phyloP scores from a whole-genome alignment of 2,113 vertebrate species.

The Nothocercus julius region DNA sequence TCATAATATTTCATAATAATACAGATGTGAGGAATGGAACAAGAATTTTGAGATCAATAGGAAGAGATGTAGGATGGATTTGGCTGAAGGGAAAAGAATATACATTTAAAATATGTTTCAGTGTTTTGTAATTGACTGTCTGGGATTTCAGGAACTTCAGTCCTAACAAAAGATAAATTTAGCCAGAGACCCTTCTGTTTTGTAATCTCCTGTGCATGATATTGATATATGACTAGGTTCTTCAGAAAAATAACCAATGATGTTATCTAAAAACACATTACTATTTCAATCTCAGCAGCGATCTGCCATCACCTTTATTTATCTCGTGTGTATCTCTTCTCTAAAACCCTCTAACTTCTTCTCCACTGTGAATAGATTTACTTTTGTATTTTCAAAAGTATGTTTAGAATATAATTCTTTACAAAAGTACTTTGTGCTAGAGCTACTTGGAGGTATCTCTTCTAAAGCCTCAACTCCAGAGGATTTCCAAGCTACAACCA shows the following conservation, averaged over 20 bases:
- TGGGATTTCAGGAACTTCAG: slow-evolving; percentile 41
- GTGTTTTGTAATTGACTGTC: background rate
- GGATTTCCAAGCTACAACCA: slow-evolving; percentile 27
- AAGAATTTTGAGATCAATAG: background rate
- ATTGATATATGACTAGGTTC: background rate
- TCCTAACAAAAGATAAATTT: background rate
- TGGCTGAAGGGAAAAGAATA: background rate
- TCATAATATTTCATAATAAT: background rate
- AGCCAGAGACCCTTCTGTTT: background rate
- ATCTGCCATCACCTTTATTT: background rate
- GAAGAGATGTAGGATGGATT: slow-evolving; percentile 18
- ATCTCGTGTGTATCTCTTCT: background rate
- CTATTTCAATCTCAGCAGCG: background rate
- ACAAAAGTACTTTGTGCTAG: background rate
- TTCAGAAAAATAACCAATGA: background rate
- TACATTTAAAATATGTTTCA: slow-evolving; percentile 21
- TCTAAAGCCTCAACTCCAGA: slow-evolving; percentile 4
- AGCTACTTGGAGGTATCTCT: background rate
- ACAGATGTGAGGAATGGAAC: background rate
- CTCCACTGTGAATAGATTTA: background rate
- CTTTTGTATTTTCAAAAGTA: background rate
- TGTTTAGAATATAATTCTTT: background rate
- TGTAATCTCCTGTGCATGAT: background rate
- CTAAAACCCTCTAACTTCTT: background rate
- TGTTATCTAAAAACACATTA: background rate